Conservation (phyloP, 2,888 invertebrate species). For the Luffia ferchaultella region DNA sequence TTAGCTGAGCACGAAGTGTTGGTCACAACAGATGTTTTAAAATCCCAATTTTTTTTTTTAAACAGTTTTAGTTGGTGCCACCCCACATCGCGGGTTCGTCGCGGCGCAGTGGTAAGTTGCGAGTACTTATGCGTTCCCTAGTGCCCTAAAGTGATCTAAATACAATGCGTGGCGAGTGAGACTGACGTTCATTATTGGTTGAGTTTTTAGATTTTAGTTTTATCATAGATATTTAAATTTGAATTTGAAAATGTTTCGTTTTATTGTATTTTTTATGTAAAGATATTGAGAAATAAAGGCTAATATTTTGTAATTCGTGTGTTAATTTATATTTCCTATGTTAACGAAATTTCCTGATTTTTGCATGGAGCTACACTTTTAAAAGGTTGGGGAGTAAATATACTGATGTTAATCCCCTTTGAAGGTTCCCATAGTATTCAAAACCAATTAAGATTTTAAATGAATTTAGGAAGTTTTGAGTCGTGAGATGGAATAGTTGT, state of each 20-base stretch:
- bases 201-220: constrained; percentile 21
- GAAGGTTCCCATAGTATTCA: no score
- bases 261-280: constrained; percentile 7
- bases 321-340: constrained; percentile 27
- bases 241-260: constrained; percentile 7
- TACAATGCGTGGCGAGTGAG: constrained; percentile 16
- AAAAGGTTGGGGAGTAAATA: no score
- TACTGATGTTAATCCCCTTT: no score
- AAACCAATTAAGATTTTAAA: no score
- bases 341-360: no score
- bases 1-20: no score
- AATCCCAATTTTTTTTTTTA: no score
- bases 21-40: no score
- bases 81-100: constrained; percentile 5
- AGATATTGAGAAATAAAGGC: constrained; percentile 21
- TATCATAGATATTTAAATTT: constrained; percentile 20
- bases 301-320: constrained; percentile 26
- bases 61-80: constrained; percentile 46
- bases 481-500: no score
- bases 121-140: constrained; percentile 46
- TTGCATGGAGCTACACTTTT: no score
- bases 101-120: constrained; percentile 46
- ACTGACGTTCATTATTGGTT: constrained; percentile 18
- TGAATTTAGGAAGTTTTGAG: no score
- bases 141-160: constrained; percentile 19